Conservation (phyloP, 2,888 invertebrate species). For the Synanthedon formicaeformis region DNA sequence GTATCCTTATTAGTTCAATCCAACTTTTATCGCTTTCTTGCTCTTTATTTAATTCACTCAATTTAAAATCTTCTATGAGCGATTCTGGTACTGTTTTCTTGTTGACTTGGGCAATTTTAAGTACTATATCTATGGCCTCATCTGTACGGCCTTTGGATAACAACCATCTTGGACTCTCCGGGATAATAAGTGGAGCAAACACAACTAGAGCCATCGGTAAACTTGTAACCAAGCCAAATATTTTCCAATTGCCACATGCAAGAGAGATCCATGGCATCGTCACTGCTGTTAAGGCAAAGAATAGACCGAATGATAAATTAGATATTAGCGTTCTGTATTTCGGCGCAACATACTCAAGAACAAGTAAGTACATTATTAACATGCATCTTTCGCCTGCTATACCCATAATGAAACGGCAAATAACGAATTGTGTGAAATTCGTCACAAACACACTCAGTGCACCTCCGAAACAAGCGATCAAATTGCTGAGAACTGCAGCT, state of each 20-base stretch:
- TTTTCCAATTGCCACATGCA: slow-evolving; percentile 8
- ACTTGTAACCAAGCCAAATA: slow-evolving; percentile 4
- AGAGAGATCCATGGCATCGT: slow-evolving; percentile 8
- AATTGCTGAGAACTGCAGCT: slow-evolving; percentile 5
- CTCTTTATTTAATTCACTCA: background rate
- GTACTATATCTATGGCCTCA: slow-evolving; percentile 5
- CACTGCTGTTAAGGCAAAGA: slow-evolving; percentile 4
- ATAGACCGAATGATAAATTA: slow-evolving; percentile 7
- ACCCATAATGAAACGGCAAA: slow-evolving; percentile 6
- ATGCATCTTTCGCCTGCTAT: slow-evolving; percentile 7
- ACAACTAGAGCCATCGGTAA: slow-evolving; percentile 20
- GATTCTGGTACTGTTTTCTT: slow-evolving; percentile 5
- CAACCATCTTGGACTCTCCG: slow-evolving; percentile 44
- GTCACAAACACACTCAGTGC: slow-evolving; percentile 4
- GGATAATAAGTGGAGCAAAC: slow-evolving; percentile 30
- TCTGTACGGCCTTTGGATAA: slow-evolving; percentile 31
- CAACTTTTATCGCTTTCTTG: slow-evolving; percentile 1
- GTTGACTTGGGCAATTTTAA: slow-evolving; percentile 2
- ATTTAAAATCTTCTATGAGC: slow-evolving; percentile 5
- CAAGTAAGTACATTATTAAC: slow-evolving; percentile 7
- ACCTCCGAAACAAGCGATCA: slow-evolving; percentile 6
- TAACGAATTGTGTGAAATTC: slow-evolving; percentile 5
- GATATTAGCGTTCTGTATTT: slow-evolving; percentile 8
- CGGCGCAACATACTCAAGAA: slow-evolving; percentile 8
- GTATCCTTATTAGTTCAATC: slow-evolving; percentile 4